A percentile compares a stretch with the other conserved stretches of the same genome.
Evolutionary conservation across 2,113 vertebrate species (phyloP).

Genomic region (Nibea coibor): DNA sequence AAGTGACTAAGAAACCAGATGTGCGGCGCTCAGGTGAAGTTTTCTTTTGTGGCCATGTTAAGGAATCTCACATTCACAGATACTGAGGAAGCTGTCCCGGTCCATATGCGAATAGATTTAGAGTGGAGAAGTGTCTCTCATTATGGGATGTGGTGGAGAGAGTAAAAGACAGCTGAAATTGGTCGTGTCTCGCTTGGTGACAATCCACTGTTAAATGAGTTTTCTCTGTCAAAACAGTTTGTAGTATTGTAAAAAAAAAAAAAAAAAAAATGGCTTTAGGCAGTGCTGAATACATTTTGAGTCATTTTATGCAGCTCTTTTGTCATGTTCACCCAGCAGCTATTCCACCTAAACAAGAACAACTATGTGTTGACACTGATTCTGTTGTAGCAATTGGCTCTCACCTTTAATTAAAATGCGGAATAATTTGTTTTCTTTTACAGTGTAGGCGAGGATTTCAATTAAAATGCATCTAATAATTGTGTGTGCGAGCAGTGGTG

Average conservation of each 20-base stretch:
- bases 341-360: constrained; percentile 11
- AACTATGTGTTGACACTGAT: constrained; percentile 9
- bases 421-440: background rate
- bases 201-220: constrained; percentile 25
- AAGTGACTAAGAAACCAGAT: background rate
- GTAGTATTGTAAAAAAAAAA: constrained; percentile 43
- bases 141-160: constrained; percentile 9
- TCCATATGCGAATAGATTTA: background rate
- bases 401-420: constrained; percentile 32
- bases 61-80: constrained; percentile 8
- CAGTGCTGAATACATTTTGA: constrained; percentile 32
- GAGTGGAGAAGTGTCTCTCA: constrained; percentile 9
- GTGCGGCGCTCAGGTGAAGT: background rate
- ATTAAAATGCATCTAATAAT: constrained; percentile 29
- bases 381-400: constrained; percentile 12
- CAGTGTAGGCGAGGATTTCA: constrained; percentile 27
- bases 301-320: constrained; percentile 35
- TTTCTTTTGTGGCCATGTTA: background rate
- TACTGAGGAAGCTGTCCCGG: background rate
- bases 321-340: constrained; percentile 46
- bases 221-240: constrained; percentile 37
- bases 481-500: background rate
- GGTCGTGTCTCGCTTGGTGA: constrained; percentile 11
- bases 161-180: constrained; percentile 25
- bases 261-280: constrained; percentile 44